These are phyloP conservation scores for Aphaenogaster rudis DNA, from an alignment of 1,140 invertebrate genomes.

Conservation along the genomic window DNA sequence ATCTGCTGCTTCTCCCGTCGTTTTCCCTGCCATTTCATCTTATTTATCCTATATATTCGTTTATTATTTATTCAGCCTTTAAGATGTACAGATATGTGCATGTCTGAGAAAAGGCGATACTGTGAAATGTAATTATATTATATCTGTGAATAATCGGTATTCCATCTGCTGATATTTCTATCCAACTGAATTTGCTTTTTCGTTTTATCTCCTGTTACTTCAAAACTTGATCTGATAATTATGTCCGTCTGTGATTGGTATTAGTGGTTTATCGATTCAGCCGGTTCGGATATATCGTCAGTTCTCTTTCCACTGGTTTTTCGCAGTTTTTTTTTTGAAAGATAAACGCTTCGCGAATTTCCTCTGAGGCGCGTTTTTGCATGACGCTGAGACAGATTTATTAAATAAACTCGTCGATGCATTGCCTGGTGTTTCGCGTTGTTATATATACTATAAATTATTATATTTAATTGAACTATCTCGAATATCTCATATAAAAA, in stretches of 20 bases:
- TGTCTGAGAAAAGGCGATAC: background rate
- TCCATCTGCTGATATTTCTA: background rate
- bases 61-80: background rate
- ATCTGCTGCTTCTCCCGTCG: background rate
- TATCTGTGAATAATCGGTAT: background rate
- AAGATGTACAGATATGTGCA: background rate
- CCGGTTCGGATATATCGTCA: background rate
- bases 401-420: slow-evolving; percentile 19
- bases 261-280: background rate
- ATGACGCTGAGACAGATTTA: background rate
- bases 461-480: slow-evolving; percentile 28
- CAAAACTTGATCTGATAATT: slow-evolving; percentile 11
- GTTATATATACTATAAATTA: slow-evolving; percentile 5
- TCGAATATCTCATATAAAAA: background rate
- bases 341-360: background rate
- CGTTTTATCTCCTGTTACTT: background rate
- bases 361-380: background rate
- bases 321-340: background rate
- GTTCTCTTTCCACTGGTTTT: background rate
- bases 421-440: background rate
- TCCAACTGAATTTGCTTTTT: background rate
- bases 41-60: background rate
- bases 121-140: background rate
- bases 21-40: slow-evolving; percentile 1
- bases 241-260: background rate